Evolutionary conservation across 2,888 invertebrate genomes (phyloP).

Genomic region (Drosophila emarginata): DNA sequence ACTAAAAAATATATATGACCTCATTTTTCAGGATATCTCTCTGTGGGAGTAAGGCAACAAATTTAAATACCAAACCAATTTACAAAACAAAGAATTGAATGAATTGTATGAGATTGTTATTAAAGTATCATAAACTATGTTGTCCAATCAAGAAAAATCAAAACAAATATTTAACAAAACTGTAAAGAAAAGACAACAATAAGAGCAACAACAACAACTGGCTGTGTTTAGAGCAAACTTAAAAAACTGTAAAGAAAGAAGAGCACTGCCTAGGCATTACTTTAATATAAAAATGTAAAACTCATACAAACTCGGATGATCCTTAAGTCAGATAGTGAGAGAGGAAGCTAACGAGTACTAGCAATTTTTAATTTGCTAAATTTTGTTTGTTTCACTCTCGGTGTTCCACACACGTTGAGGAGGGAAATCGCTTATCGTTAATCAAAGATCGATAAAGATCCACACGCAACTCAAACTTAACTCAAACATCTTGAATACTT

Average conservation of each 20-base stretch:
- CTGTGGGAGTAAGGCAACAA: slow-evolving; percentile 82
- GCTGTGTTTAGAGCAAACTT: not conserved
- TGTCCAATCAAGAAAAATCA: slow-evolving; percentile 34
- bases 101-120: slow-evolving; percentile 65
- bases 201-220: slow-evolving; percentile 23
- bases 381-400: slow-evolving; percentile 21
- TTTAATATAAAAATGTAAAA: not conserved
- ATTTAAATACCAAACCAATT: slow-evolving; percentile 52
- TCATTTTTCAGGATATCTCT: slow-evolving; percentile 83
- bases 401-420: slow-evolving; percentile 35
- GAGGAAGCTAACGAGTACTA: not conserved
- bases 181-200: slow-evolving; percentile 20
- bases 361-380: not conserved
- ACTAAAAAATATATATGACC: slow-evolving; percentile 83
- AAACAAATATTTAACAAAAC: not conserved
- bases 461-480: slow-evolving; percentile 35
- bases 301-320: slow-evolving; percentile 8
- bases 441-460: slow-evolving; percentile 30
- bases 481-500: slow-evolving; percentile 3
- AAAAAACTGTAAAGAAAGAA: slow-evolving; percentile 31
- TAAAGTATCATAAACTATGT: slow-evolving; percentile 67
- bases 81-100: slow-evolving; percentile 37
- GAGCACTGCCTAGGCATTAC: slow-evolving; percentile 23
- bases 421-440: not conserved
- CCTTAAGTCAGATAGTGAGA: not conserved